Conservation (phyloP, 2,113 vertebrate genomes). For the Plectropomus leopardus region DNA sequence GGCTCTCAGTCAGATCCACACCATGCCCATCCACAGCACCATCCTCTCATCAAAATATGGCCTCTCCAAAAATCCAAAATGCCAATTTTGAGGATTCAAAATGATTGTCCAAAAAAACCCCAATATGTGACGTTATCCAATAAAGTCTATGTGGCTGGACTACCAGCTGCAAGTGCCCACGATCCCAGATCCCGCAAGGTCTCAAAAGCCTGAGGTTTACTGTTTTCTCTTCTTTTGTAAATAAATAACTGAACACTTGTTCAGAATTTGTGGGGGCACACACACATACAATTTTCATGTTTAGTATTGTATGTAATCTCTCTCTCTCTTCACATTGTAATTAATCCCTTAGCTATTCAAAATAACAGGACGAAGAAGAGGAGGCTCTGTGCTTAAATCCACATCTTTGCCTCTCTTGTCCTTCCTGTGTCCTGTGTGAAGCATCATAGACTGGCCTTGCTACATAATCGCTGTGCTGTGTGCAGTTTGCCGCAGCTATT, state of each 20-base stretch:
- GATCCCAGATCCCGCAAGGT: not conserved
- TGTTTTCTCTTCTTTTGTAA: no score
- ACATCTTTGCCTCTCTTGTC: not conserved
- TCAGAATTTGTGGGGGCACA: not conserved
- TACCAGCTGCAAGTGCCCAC: not conserved
- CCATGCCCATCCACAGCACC: no score
- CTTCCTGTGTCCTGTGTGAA: not conserved
- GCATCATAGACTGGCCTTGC: not conserved
- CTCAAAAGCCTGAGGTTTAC: not conserved
- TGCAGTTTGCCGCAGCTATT: not conserved
- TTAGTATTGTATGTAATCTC: not conserved
- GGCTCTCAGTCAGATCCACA: no score
- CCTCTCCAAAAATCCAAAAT: no score
- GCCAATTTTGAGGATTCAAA: no score
- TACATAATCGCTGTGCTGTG: not conserved
- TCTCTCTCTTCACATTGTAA: not conserved
- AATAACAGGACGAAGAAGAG: not conserved
- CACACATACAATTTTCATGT: no score
- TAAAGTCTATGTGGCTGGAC: no score
- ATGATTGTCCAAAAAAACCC: no score
- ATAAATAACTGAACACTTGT: not conserved
- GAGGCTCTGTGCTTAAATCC: not conserved
- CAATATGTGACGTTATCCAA: no score
- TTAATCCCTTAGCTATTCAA: not conserved
- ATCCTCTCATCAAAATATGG: no score